Base-by-base conservation (phyloP, 1,140 invertebrate species). In the Macrobrachium nipponense region DNA sequence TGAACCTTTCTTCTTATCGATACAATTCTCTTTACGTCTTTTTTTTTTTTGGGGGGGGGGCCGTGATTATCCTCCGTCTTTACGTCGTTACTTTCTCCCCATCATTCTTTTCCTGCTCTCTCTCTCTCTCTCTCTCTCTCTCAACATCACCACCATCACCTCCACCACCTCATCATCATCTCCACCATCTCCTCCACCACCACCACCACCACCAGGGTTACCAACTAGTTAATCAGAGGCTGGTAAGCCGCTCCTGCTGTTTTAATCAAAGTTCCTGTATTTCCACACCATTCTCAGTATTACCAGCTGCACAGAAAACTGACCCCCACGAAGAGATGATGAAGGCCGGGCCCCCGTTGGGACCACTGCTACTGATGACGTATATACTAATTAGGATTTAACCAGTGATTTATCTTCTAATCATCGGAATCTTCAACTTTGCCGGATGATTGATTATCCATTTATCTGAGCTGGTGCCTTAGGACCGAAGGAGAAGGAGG, bases 201-300 rank as follows among this genome's bases (percentile, higher is more conserved):
- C 81, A 44, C 60, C 72, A 61, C 72, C 70, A 82, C 81, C 81
- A 60, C 58, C 70, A 76, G 20, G 43, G 73, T 82, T 51, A 60
- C 81, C 81, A 82, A 75, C 70, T 60, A 75, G 81, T 82, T 82
- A 82, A 82, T 82, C 81, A 82, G 72, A 75, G 81, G 58, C 27
- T 17, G 81, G 70, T 64, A 60, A 82, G 81, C 58, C 15, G 70
- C 72, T 76, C 81, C 81, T 60, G 81, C 81, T 82, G 81, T 76
- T 82, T 82, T 82, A 82, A 82, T 82, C 81, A 82, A 82, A 82
- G 81, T 82, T 82, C 72, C 81, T 72, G 68, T 82, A 82, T 82
- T 82, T 82, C 81, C 81, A 76, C 81, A 82, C 81, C 81, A 70
- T 82, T 61, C 81, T 82, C 81, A 76, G 81, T 62, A 76, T 82